Percentiles rank a stretch among this genome's conserved stretches.
These are phyloP conservation scores for Dipodomys ordii DNA, from an alignment of 2,113 vertebrate species.

Conservation along the genomic window DNA sequence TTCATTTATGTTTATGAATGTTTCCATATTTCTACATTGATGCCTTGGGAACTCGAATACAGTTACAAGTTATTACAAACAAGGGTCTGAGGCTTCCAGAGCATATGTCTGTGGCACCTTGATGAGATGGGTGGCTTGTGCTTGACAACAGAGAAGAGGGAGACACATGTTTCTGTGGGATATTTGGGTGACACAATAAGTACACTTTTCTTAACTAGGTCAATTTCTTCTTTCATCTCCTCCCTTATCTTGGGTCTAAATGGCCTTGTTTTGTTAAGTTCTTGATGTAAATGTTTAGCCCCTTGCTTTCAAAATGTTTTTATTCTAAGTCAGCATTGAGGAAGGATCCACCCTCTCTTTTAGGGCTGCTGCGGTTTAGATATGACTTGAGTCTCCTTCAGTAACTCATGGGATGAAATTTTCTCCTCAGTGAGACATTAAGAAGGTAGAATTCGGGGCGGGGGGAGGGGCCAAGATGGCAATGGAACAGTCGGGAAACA, in stretches of 20 bases:
- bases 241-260: not conserved
- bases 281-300: not conserved
- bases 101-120: not conserved
- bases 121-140: not conserved
- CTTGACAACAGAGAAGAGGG: not conserved
- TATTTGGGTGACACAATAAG: not conserved
- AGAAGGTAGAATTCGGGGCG: too few species aligned
- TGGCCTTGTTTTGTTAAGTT: not conserved
- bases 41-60: not conserved
- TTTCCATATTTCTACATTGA: not conserved
- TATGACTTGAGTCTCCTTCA: not conserved
- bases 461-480: too few species aligned
- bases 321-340: not conserved
- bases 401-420: too few species aligned
- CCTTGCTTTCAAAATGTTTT: not conserved
- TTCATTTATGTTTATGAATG: not conserved
- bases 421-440: not conserved
- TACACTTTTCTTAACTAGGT: not conserved
- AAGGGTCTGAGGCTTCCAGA: not conserved
- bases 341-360: fast-evolving
- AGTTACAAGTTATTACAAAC: not conserved
- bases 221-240: not conserved
- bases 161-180: not conserved
- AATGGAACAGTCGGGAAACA: too few species aligned
- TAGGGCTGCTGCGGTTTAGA: not conserved